Base-by-base conservation (phyloP, 2,797 vertebrate species). In the Semotilus atromaculatus region DNA sequence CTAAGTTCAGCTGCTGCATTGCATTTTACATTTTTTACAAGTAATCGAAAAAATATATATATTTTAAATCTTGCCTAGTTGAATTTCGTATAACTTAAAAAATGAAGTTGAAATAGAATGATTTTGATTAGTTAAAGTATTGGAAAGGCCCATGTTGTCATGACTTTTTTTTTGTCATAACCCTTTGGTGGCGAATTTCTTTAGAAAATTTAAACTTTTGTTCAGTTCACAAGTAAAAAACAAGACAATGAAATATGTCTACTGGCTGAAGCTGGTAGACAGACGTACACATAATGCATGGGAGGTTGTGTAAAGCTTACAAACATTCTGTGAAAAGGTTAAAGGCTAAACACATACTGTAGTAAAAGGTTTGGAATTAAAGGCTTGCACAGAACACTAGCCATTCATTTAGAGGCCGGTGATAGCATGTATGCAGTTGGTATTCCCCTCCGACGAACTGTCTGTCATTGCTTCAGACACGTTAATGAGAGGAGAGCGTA, bases 351-450 rank as follows among this genome's bases (percentile, higher is more conserved):
- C 83, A 87, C 88, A 87, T 64, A 85, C 84, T 80, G 82, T 72
- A 83, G 89, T 82, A 88, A 89, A 88, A 82, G 40, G 67, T 82
- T 74, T 83, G 29, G 74, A 89, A 90, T 90, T 90, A 90, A 67
- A 90, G 89, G 84, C 86, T 85, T 70, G 82, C 38, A 81, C 77
- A 80, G 62, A 89, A 80, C 82, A 77, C 77, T 51, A 87, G 84
- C 86, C 88, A 88, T 85, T 90, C 68, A 90, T 90, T 89, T 89
- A 58, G 82, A 86, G 73, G 72, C 70, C 72, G 48, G 53, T 87
- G 88, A 90, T 89, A 87, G 87, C 84, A 89, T 85, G 82, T 85
- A 88, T 88, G 84, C 60, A 66, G 75, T 76, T 74, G 77, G 86
- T 85, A 86, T 88, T 71, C 82, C 85, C 70, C 78, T 80, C 85